Conservation (phyloP, 2,113 vertebrate genomes). For the Catharus bicknelli region DNA sequence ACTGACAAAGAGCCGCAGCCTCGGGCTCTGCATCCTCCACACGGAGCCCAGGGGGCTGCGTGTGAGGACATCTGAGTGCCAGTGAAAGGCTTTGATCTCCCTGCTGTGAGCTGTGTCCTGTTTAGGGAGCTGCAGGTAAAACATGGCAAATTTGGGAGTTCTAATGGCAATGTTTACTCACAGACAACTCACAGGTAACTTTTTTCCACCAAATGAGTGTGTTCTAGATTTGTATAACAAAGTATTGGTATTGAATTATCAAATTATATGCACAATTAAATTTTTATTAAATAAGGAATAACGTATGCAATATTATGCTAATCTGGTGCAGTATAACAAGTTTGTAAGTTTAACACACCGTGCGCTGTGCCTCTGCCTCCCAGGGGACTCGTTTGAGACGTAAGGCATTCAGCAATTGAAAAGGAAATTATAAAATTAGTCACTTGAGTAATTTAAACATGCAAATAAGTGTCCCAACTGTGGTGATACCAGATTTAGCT, state of each 20-base stretch:
- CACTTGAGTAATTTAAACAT: slow-evolving; percentile 79
- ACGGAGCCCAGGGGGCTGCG: not conserved
- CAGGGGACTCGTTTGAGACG: slow-evolving; percentile 70
- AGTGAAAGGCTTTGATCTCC: not conserved
- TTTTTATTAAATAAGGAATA: slow-evolving; percentile 78
- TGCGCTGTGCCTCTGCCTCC: slow-evolving; percentile 59
- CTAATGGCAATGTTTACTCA: slow-evolving; percentile 20
- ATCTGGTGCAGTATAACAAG: slow-evolving; percentile 71
- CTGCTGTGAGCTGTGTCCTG: not conserved
- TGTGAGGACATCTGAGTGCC: not conserved
- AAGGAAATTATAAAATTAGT: slow-evolving; percentile 76
- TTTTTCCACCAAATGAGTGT: slow-evolving; percentile 8
- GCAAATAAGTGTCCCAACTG: slow-evolving; percentile 72
- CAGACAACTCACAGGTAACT: slow-evolving; percentile 36
- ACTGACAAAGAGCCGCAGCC: not conserved
- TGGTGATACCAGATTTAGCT: slow-evolving; percentile 72
- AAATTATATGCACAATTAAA: slow-evolving; percentile 81
- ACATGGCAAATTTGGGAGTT: not conserved
- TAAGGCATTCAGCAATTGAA: slow-evolving; percentile 73
- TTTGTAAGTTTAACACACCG: slow-evolving; percentile 73
- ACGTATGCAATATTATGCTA: slow-evolving; percentile 69
- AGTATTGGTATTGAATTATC: slow-evolving; percentile 73
- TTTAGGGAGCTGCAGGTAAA: not conserved
- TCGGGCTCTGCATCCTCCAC: not conserved
- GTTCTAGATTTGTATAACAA: slow-evolving; percentile 55